Conservation (phyloP, 2,888 invertebrate genomes). For the Abrostola triplasia region DNA sequence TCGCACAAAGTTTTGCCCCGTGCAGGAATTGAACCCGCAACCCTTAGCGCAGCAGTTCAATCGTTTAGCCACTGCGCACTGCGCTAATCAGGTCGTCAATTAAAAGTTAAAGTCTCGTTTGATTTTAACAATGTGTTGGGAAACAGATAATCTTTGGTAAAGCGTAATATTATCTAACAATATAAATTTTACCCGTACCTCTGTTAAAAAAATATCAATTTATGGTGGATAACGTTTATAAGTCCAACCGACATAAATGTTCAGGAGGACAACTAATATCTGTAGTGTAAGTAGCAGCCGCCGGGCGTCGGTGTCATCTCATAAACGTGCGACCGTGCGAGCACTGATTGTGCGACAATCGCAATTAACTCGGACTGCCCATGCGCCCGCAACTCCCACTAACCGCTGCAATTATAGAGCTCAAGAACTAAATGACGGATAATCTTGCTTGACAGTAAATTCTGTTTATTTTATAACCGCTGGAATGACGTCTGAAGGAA, state of each 20-base stretch:
- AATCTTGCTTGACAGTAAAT: constrained; percentile 23
- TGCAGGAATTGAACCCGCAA: too few species aligned
- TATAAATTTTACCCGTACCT: too few species aligned
- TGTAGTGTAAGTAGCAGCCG: background rate
- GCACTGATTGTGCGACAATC: constrained; percentile 5
- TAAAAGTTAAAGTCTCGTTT: too few species aligned
- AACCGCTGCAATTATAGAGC: constrained; percentile 33
- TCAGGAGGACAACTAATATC: background rate
- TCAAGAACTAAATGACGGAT: constrained; percentile 38
- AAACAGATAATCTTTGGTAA: too few species aligned
- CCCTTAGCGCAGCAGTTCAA: too few species aligned
- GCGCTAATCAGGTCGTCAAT: too few species aligned
- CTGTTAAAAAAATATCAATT: too few species aligned
- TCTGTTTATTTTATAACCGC: constrained; percentile 28
- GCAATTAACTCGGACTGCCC: constrained; percentile 18
- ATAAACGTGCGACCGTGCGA: constrained; percentile 8
- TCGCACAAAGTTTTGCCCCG: too few species aligned
- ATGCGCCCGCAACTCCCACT: constrained; percentile 2
- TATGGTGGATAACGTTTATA: too few species aligned
- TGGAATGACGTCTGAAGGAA: constrained; percentile 12
- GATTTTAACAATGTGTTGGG: too few species aligned
- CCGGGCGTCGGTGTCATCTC: background rate
- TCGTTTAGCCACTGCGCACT: too few species aligned
- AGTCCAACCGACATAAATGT: constrained; percentile 5
- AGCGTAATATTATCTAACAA: too few species aligned